Conservation (phyloP, 2,888 invertebrate genomes). For the Tineola bisselliella region DNA sequence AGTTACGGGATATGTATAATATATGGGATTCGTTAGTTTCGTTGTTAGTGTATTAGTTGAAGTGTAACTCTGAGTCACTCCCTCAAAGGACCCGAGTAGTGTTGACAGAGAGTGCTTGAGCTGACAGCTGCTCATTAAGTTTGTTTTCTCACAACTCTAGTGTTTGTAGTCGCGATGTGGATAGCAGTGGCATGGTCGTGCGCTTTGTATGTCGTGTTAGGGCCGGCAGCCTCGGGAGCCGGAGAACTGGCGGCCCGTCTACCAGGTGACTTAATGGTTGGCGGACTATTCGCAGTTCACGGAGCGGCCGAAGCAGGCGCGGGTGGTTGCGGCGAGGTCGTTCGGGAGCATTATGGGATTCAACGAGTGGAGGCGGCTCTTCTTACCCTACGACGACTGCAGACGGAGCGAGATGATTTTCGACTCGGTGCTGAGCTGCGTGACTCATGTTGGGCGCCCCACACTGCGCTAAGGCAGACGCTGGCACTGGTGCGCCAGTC, state of each 20-base stretch:
- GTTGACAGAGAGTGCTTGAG: background rate
- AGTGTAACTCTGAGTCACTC: too few relatives aligned
- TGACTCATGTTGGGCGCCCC: slow-evolving; percentile 85
- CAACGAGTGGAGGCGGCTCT: slow-evolving; percentile 75
- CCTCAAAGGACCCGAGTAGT: too few relatives aligned
- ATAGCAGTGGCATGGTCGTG: slow-evolving; percentile 50
- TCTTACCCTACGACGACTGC: slow-evolving; percentile 48
- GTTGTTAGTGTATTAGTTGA: too few relatives aligned
- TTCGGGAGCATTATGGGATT: slow-evolving; percentile 80
- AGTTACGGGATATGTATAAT: too few relatives aligned
- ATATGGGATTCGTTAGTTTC: too few relatives aligned
- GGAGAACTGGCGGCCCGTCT: slow-evolving; percentile 20
- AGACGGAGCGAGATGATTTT: slow-evolving; percentile 48
- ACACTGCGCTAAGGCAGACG: slow-evolving; percentile 80
- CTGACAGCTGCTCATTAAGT: background rate
- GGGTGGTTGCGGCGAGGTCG: slow-evolving; percentile 33
- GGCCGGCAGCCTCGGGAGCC: slow-evolving; percentile 36
- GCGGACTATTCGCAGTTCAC: slow-evolving; percentile 69
- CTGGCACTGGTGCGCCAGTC: slow-evolving; percentile 79
- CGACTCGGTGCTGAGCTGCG: slow-evolving; percentile 75
- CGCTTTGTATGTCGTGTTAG: slow-evolving; percentile 48
- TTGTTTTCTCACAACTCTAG: too few relatives aligned
- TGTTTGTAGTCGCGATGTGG: background rate
- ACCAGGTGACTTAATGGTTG: slow-evolving; percentile 64
- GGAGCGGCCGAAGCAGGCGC: slow-evolving; percentile 41